Percentiles rank a stretch among this genome's conserved stretches.
These are phyloP conservation scores for Cirrhinus mrigala DNA, from an alignment of 2,797 vertebrate genomes.

Conservation along the genomic window DNA sequence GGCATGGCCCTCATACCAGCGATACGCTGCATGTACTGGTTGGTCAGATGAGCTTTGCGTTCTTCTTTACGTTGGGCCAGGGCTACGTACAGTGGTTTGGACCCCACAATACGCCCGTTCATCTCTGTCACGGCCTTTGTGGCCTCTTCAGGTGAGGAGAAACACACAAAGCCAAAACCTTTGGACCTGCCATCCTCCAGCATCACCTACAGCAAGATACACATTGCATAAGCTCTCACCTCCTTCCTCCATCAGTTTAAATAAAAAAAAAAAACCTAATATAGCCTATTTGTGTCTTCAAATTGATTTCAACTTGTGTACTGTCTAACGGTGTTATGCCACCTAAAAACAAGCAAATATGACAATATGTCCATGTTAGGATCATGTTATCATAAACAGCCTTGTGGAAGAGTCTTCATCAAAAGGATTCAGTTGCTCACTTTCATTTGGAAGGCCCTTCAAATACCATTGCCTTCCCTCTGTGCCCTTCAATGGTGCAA, in stretches of 20 bases:
- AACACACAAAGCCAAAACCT: constrained; percentile 98
- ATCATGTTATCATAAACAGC: not conserved
- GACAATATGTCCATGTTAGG: not conserved
- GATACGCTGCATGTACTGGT: constrained; percentile 99
- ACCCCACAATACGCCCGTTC: constrained; percentile 98
- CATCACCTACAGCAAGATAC: constrained; percentile 86
- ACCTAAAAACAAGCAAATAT: not conserved
- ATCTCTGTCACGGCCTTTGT: constrained; percentile 99
- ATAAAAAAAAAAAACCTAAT: not conserved
- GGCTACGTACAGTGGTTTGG: constrained; percentile 95
- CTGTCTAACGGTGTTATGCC: not conserved
- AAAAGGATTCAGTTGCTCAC: not conserved
- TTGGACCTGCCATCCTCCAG: constrained; percentile 97
- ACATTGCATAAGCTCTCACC: not conserved
- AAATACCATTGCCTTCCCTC: not conserved
- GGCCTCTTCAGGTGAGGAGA: constrained; percentile 98
- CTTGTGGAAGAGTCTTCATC: not conserved
- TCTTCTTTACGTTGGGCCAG: constrained; percentile 98
- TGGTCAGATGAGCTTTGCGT: constrained; percentile 96
- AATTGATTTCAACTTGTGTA: not conserved
- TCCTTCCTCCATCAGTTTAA: not conserved
- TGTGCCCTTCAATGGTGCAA: constrained; percentile 2
- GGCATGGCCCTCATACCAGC: constrained; percentile 98
- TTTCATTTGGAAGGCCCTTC: not conserved
- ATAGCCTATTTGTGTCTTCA: not conserved